phyloP scores from a whole-genome alignment of 37 sponge, comb jelly and placozoan species.

The Eunapius fragilis region DNA sequence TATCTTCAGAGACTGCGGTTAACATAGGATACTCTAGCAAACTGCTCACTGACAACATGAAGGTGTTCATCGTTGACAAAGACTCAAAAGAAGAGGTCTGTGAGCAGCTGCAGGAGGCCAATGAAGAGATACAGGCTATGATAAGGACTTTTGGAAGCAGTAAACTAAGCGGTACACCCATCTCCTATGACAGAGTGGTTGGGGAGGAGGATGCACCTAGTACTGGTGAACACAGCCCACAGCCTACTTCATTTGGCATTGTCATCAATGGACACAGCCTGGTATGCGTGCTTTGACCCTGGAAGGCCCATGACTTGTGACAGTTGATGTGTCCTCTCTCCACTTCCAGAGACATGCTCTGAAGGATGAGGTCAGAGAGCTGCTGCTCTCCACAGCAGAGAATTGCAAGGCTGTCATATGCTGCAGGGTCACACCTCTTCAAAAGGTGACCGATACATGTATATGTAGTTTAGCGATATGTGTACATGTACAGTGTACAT shows the following conservation, averaged over 20 bases:
- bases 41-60: constrained; percentile 84
- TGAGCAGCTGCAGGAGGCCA: constrained; percentile 51
- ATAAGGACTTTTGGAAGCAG: background rate
- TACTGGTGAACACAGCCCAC: background rate
- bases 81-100: constrained; percentile 57
- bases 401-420: constrained; percentile 93
- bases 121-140: constrained; percentile 20
- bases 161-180: background rate
- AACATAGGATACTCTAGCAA: constrained; percentile 97
- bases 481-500: too few relatives aligned
- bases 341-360: constrained; percentile 64
- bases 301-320: background rate
- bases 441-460: constrained; percentile 70
- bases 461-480: too few relatives aligned
- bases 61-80: constrained; percentile 79
- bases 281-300: constrained; percentile 26
- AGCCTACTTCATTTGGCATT: constrained; percentile 70
- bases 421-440: constrained; percentile 96
- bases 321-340: background rate
- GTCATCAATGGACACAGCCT: constrained; percentile 87
- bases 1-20: constrained; percentile 87
- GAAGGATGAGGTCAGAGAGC: constrained; percentile 42
- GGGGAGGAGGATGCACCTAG: background rate
- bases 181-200: background rate
- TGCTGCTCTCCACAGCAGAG: constrained; percentile 81